Conservation (phyloP, 1,140 invertebrate genomes). For the Leptestheria dahalacensis region DNA sequence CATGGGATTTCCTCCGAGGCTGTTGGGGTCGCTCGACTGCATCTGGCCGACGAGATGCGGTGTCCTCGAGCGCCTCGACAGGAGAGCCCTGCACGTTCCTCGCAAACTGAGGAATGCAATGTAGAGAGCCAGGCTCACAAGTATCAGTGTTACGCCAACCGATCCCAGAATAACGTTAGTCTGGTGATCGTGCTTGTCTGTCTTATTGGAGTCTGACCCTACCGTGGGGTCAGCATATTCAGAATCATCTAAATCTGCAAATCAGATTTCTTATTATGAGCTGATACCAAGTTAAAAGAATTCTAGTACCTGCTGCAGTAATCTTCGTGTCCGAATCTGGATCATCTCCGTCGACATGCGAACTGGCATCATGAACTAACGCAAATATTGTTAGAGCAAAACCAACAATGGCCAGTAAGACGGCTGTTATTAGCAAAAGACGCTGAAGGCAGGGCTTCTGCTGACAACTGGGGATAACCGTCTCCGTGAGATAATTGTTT, state of each 20-base stretch:
- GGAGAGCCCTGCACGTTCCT: constrained; percentile 7
- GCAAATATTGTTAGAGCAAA: constrained; percentile 13
- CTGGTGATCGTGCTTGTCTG: constrained; percentile 5
- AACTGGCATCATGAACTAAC: constrained; percentile 12
- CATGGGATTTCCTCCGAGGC: background rate
- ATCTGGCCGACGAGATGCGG: background rate
- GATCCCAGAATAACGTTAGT: constrained; percentile 15
- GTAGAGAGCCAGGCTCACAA: constrained; percentile 11
- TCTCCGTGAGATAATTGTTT: constrained; percentile 12
- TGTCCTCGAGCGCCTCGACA: background rate
- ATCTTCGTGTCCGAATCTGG: too few relatives aligned
- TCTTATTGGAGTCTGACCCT: constrained; percentile 3
- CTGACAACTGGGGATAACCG: background rate
- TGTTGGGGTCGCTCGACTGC: background rate
- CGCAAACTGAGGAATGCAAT: constrained; percentile 7
- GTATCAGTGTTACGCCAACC: constrained; percentile 6
- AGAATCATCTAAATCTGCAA: background rate
- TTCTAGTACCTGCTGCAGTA: too few relatives aligned
- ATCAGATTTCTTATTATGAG: too few relatives aligned
- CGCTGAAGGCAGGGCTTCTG: constrained; percentile 13
- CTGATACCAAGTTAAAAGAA: too few relatives aligned
- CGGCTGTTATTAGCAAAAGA: background rate
- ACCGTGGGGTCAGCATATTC: background rate
- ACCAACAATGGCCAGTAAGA: constrained; percentile 5
- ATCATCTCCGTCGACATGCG: constrained; percentile 7